A percentile compares a stretch with the other conserved stretches of the same genome.
These are phyloP conservation scores for Umimayanthus chanpuru DNA, from an alignment of 92 coral and sea anemone genomes.

Conservation along the genomic window DNA sequence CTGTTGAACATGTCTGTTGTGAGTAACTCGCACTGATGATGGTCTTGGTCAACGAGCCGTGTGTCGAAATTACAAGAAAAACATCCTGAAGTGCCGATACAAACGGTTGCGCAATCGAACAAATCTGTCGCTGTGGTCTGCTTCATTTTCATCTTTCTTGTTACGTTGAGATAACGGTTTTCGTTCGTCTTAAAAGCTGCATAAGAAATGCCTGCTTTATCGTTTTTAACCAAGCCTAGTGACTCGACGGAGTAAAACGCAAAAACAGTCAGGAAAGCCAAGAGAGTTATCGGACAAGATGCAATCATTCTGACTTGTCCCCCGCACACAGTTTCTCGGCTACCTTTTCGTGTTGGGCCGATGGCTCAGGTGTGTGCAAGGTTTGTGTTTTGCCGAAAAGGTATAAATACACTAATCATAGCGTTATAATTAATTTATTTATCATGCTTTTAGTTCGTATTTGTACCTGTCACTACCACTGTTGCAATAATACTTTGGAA, in stretches of 20 bases:
- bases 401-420: neutral
- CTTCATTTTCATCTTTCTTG: neutral
- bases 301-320: neutral
- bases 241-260: neutral
- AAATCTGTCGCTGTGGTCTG: neutral
- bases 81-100: neutral
- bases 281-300: neutral
- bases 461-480: too few relatives aligned
- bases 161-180: neutral
- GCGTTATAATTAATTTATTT: neutral
- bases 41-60: neutral
- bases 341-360: neutral
- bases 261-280: neutral
- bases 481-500: too few relatives aligned
- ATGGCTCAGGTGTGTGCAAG: neutral
- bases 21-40: neutral
- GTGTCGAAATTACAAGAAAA: neutral
- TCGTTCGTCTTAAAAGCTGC: neutral
- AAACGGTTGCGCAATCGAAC: neutral
- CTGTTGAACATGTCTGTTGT: slow-evolving; percentile 10
- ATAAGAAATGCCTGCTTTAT: neutral
- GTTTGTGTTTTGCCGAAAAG: neutral
- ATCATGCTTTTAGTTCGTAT: neutral
- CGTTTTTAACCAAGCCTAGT: neutral
- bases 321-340: neutral